Percentiles rank a stretch among this genome's conserved stretches.
These are phyloP conservation scores for Fistularia tabacaria DNA, from an alignment of 2,797 vertebrate species.

Conservation along the genomic window DNA sequence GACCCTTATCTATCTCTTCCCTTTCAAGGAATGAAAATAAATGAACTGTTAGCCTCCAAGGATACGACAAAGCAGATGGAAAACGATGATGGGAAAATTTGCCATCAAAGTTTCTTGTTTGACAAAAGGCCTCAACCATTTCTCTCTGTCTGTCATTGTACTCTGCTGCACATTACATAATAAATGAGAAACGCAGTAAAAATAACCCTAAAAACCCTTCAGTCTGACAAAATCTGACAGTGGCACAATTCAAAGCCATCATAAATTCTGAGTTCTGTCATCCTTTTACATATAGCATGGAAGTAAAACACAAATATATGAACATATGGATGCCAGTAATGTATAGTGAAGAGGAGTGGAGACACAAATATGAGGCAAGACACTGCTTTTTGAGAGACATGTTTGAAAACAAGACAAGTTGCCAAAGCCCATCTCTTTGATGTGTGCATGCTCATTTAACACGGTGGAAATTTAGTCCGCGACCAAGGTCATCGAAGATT, in stretches of 20 bases:
- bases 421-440: conserved; percentile 44
- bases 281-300: conserved; percentile 59
- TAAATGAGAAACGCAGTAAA: conserved; percentile 53
- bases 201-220: conserved; percentile 58
- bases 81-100: conserved; percentile 4
- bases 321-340: conserved; percentile 45
- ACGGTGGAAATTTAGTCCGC: conserved; percentile 54
- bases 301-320: conserved; percentile 51
- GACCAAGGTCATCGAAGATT: conserved; percentile 71
- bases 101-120: conserved; percentile 19
- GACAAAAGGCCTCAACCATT: conserved; percentile 11
- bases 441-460: conserved; percentile 54
- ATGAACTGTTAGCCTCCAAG: too few relatives aligned
- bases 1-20: too few relatives aligned
- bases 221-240: conserved; percentile 59
- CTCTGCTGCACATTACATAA: conserved; percentile 45
- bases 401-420: conserved; percentile 33
- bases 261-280: conserved; percentile 57
- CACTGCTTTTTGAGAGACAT: conserved; percentile 6
- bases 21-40: too few relatives aligned
- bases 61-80: neutral
- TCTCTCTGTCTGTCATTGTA: conserved; percentile 30
- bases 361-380: too few relatives aligned
- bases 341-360: conserved; percentile 18
- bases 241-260: conserved; percentile 48